Conservation (phyloP, 37 sponge, comb jelly and placozoan genomes). For the Cladorhizidae sp. region DNA sequence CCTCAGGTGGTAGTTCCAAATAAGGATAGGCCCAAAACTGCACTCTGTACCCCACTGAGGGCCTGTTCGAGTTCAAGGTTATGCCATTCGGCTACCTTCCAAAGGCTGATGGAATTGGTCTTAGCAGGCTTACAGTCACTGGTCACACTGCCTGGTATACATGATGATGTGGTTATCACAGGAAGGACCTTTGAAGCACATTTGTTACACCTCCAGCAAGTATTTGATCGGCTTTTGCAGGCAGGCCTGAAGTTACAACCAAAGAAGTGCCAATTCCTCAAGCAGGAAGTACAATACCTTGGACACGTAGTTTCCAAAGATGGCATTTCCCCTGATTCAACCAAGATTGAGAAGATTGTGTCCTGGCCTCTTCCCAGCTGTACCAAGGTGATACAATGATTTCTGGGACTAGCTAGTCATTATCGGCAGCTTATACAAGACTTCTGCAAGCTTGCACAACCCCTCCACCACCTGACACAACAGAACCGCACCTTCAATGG, state of each 20-base stretch:
- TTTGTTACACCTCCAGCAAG: constrained; percentile 11
- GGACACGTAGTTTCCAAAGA: constrained; percentile 30
- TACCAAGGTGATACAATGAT: constrained; percentile 19
- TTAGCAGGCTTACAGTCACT: constrained; percentile 33
- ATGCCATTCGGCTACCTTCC: constrained; percentile 46
- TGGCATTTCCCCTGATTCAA: constrained; percentile 22
- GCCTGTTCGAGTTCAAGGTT: constrained; percentile 43
- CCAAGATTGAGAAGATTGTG: constrained; percentile 11
- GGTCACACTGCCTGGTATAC: constrained; percentile 38
- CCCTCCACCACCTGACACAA: constrained; percentile 30
- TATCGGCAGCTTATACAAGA: constrained; percentile 14
- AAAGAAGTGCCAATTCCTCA: too few relatives aligned
- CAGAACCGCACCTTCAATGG: constrained; percentile 31
- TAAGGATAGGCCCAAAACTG: constrained; percentile 11
- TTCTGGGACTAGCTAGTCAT: constrained; percentile 30
- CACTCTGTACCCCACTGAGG: constrained; percentile 20
- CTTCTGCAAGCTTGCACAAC: constrained; percentile 26
- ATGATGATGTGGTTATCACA: constrained; percentile 37
- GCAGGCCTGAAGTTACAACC: constrained; percentile 37
- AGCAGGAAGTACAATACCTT: constrained; percentile 13
- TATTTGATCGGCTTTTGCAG: constrained; percentile 12
- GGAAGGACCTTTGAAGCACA: constrained; percentile 20
- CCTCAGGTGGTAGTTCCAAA: constrained; percentile 11
- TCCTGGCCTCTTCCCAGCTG: constrained; percentile 33
- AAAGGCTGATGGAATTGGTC: constrained; percentile 38